Conservation (phyloP, 2,113 vertebrate species). For the Melanerpes aurifrons region DNA sequence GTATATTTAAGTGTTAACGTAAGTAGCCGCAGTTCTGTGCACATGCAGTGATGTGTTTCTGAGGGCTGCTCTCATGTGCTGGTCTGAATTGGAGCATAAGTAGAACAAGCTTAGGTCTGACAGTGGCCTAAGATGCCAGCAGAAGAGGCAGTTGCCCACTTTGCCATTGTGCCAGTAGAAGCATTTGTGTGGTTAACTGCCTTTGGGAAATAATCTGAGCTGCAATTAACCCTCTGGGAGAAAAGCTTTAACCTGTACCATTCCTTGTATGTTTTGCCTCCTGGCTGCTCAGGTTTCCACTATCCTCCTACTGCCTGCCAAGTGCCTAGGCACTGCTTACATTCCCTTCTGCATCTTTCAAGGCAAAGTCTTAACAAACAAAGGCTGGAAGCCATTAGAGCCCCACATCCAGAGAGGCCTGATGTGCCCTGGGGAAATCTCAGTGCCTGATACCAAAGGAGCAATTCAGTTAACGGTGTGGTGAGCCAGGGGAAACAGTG, state of each 20-base stretch:
- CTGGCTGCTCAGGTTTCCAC: not conserved
- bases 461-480: not conserved
- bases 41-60: not conserved
- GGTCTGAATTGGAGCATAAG: not conserved
- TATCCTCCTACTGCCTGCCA: not conserved
- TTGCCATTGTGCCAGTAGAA: not conserved
- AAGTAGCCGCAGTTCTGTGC: not conserved
- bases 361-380: not conserved
- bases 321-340: not conserved
- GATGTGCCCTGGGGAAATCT: not conserved
- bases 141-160: not conserved
- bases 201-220: not conserved
- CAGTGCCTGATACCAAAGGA: not conserved
- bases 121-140: not conserved
- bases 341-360: no score
- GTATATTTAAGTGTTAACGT: not conserved
- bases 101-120: not conserved
- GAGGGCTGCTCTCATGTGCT: not conserved
- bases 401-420: not conserved
- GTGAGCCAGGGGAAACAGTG: not conserved
- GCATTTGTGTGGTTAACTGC: not conserved
- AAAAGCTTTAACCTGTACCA: not conserved
- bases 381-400: not conserved
- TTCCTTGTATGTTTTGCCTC: not conserved
- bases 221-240: not conserved